Conservation (phyloP, 2,888 invertebrate genomes). For the Alcis repandata region DNA sequence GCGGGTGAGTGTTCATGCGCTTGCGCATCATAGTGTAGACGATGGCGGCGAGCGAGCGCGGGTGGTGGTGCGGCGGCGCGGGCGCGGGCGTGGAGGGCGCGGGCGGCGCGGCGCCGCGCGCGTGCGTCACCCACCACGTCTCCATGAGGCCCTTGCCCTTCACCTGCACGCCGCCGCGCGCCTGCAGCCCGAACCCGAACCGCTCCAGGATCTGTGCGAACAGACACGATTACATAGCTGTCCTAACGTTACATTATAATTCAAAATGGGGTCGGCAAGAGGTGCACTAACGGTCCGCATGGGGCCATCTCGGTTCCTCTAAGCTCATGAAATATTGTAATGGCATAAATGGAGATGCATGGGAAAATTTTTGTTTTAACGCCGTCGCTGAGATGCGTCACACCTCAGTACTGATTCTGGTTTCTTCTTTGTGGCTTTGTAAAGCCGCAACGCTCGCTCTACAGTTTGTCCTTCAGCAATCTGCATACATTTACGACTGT, state of each 20-base stretch:
- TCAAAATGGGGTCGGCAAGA: too few species aligned
- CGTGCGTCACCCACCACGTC: conserved; percentile 95
- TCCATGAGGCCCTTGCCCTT: conserved; percentile 99
- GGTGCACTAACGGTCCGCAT: too few species aligned
- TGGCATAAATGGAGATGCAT: too few species aligned
- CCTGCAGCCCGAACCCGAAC: conserved; percentile 90
- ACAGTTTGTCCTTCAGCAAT: too few species aligned
- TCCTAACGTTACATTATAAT: too few species aligned
- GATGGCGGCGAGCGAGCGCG: conserved; percentile 92
- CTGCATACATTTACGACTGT: too few species aligned
- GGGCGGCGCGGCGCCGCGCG: conserved; percentile 83
- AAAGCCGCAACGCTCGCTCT: too few species aligned
- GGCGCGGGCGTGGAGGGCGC: conserved; percentile 47
- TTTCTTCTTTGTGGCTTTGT: too few species aligned
- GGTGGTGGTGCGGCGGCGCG: conserved; percentile 89
- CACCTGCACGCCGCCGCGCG: conserved; percentile 95
- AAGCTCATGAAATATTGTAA: too few species aligned
- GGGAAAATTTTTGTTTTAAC: background rate
- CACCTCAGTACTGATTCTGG: background rate
- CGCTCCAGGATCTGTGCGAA: conserved; percentile 89
- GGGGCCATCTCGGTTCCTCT: too few species aligned
- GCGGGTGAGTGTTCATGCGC: conserved; percentile 86
- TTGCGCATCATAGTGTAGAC: conserved; percentile 95
- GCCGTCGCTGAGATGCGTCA: background rate
- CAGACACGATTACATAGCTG: background rate